Conservation (phyloP, 2,797 vertebrate genomes). For the Nothura maculosa region DNA sequence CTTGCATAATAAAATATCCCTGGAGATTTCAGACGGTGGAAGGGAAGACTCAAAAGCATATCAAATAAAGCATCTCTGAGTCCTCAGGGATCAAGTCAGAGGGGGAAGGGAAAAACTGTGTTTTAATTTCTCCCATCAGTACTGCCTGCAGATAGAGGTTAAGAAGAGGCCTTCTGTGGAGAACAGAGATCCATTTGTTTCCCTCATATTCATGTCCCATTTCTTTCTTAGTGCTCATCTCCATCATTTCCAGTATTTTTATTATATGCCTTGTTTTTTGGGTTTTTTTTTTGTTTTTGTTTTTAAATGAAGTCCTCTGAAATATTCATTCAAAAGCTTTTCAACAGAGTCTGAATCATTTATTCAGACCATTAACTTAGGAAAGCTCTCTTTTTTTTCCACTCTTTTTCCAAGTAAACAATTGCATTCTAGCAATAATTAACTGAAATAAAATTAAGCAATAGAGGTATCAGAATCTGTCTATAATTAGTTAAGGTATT, state of each 20-base stretch:
- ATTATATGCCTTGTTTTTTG: not conserved
- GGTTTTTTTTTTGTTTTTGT: not conserved
- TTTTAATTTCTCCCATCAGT: slow-evolving; percentile 28
- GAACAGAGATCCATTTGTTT: not conserved
- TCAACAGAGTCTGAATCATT: not conserved
- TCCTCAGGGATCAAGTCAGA: slow-evolving; percentile 37
- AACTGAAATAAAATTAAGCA: not conserved
- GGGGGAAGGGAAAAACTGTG: slow-evolving; percentile 21
- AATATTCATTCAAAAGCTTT: not conserved
- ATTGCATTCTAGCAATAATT: not conserved
- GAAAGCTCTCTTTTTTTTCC: not conserved
- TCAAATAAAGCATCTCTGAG: slow-evolving; percentile 43
- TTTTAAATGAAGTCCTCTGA: not conserved
- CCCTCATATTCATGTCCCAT: not conserved
- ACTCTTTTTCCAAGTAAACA: not conserved
- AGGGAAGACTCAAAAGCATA: slow-evolving; percentile 14
- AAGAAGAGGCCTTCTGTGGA: not conserved
- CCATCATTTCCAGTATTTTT: not conserved
- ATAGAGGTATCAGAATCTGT: not conserved
- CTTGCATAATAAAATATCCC: slow-evolving; percentile 41
- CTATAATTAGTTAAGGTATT: slow-evolving; percentile 22
- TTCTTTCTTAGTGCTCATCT: not conserved
- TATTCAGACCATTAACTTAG: not conserved
- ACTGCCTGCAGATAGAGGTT: slow-evolving; percentile 33
- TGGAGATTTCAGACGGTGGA: not conserved